Percentiles rank a stretch among this genome's conserved stretches.
Conservation (phyloP, 2,888 invertebrate genomes). For the Acronicta leporina region DNA sequence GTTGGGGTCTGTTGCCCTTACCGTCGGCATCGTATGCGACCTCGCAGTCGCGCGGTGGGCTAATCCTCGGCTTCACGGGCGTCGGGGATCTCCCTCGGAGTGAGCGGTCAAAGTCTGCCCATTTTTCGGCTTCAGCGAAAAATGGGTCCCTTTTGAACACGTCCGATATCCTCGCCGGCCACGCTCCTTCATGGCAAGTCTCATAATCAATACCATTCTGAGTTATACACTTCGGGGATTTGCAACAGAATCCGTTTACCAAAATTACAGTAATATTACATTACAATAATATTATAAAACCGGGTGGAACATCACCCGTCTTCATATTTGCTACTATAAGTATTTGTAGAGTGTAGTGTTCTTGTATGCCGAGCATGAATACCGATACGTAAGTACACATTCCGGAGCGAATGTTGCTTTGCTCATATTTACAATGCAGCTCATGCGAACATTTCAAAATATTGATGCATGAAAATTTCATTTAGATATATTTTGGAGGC, state of each 20-base stretch:
- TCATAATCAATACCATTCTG: slow-evolving; percentile 79
- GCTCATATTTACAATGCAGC: slow-evolving; percentile 85
- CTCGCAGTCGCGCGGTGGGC: slow-evolving; percentile 91
- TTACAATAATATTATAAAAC: slow-evolving; percentile 33
- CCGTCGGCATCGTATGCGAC: slow-evolving; percentile 93
- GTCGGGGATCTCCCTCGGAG: slow-evolving; percentile 91
- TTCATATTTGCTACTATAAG: slow-evolving; percentile 28
- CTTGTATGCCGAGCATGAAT: slow-evolving; percentile 62
- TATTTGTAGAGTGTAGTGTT: slow-evolving; percentile 81
- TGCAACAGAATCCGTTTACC: slow-evolving; percentile 52
- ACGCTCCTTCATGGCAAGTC: slow-evolving; percentile 86
- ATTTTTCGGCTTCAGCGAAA: slow-evolving; percentile 87
- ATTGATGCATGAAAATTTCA: slow-evolving; percentile 56
- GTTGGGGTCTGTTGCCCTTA: slow-evolving; percentile 87
- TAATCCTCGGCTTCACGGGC: slow-evolving; percentile 92
- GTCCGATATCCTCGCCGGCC: slow-evolving; percentile 83
- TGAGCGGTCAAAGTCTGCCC: slow-evolving; percentile 89
- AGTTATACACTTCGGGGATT: slow-evolving; percentile 54
- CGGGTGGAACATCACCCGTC: slow-evolving; percentile 27
- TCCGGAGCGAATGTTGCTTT: slow-evolving; percentile 71
- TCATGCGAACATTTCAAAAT: slow-evolving; percentile 74
- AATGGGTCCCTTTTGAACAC: slow-evolving; percentile 85
- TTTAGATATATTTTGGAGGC: slow-evolving; percentile 37
- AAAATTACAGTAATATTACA: slow-evolving; percentile 38
- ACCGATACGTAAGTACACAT: slow-evolving; percentile 64